Evolutionary conservation across 2,113 vertebrate genomes (phyloP).

Genomic region (Symphodus melops): DNA sequence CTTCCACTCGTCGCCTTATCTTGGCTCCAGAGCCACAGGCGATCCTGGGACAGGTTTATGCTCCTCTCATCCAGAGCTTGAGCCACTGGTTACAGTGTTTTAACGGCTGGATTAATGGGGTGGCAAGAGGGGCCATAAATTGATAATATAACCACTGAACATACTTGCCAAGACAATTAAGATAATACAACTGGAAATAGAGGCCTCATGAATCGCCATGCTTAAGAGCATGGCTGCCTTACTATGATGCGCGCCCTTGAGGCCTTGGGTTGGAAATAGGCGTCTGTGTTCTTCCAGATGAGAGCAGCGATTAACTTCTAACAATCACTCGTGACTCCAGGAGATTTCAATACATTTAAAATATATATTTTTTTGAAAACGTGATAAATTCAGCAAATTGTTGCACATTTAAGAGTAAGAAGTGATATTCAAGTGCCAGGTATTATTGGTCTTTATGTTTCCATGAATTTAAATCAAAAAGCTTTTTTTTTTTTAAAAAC

Average conservation of each 20-base stretch:
- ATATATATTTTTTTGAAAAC: conserved; percentile 31
- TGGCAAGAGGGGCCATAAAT: conserved; percentile 85
- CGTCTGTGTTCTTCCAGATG: conserved; percentile 37
- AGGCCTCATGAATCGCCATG: conserved; percentile 72
- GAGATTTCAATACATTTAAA: conserved; percentile 8
- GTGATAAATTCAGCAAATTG: conserved; percentile 19
- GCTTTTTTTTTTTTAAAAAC: conserved; percentile 16
- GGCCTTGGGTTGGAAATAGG: conserved; percentile 57
- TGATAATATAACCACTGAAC: conserved; percentile 85
- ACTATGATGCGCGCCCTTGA: conserved; percentile 67
- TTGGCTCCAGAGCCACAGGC: conserved; percentile 64
- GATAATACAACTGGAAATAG: conserved; percentile 84
- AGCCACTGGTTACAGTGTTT: conserved; percentile 82
- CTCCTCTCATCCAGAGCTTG: conserved; percentile 63
- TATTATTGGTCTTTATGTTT: neutral
- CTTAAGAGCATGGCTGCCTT: conserved; percentile 70
- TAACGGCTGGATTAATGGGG: conserved; percentile 86
- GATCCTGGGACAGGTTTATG: conserved; percentile 79
- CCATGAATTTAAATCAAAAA: neutral
- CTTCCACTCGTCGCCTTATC: conserved; percentile 18
- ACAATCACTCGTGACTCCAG: conserved; percentile 45
- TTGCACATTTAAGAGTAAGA: neutral
- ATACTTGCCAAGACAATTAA: conserved; percentile 87
- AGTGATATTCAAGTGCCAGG: neutral
- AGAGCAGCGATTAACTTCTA: conserved; percentile 46